These are phyloP conservation scores for Chironomus tentans DNA, from an alignment of 2,888 invertebrate genomes.

Conservation along the genomic window DNA sequence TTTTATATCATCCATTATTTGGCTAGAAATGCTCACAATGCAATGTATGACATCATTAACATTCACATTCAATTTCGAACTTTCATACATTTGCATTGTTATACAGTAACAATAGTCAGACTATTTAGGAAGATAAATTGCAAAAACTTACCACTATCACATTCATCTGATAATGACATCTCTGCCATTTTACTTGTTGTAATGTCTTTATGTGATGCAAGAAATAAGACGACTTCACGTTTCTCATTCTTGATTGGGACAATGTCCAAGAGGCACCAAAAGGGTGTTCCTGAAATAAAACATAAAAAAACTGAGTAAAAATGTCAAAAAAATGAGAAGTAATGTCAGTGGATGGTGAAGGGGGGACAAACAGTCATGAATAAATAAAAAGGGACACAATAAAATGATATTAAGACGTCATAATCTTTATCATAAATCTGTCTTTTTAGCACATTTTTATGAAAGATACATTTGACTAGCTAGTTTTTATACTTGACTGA, in stretches of 20 bases:
- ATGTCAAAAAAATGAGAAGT: too few relatives aligned
- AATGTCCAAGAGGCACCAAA: conserved; percentile 94
- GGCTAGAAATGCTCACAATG: too few relatives aligned
- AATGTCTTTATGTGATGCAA: conserved; percentile 95
- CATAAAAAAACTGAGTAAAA: background rate
- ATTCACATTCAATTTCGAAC: background rate
- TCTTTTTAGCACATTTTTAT: too few relatives aligned
- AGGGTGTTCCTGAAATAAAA: conserved; percentile 64
- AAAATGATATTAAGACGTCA: too few relatives aligned
- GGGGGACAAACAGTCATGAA: background rate
- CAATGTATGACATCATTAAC: background rate
- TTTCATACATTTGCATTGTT: background rate
- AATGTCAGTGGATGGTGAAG: too few relatives aligned
- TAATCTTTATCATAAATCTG: too few relatives aligned
- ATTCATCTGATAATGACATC: conserved; percentile 58
- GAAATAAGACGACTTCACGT: conserved; percentile 88
- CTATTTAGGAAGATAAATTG: background rate
- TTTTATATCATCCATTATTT: too few relatives aligned
- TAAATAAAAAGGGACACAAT: background rate
- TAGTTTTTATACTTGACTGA: too few relatives aligned
- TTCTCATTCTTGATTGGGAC: conserved; percentile 98
- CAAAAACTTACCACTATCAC: conserved; percentile 71
- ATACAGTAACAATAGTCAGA: background rate
- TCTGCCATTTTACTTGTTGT: conserved; percentile 84
- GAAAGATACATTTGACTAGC: too few relatives aligned